Evolutionary conservation across 2,113 vertebrate genomes (phyloP), one percentile per base, ranked within the genome.

Genomic region (Murina feae): DNA sequence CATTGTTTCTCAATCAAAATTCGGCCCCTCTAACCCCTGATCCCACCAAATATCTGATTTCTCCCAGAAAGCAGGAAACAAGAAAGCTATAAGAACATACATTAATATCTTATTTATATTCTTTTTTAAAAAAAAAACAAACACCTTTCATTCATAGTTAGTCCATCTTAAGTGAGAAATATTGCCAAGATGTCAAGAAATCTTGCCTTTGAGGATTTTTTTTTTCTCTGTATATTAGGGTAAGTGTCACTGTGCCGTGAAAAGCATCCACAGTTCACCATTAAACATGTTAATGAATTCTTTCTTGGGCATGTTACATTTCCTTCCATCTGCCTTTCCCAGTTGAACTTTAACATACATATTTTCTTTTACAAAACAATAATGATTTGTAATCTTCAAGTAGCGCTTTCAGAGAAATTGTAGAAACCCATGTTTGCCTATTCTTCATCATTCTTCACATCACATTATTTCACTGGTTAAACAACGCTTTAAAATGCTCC

Each of bases 321-420:
- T 85, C 10, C 28, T 90, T 82, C n/a, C 39, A 74, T 74, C 8
- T 6, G 82, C 60, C 44, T 93, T 80, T 28, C 42, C 42, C 39
- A 42, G 79, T 25, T 91, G 2, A 63, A 91, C 71, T 65, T 95
- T 76, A 65, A 71, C 16, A 76, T 72, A 90, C 25, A 9, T 3
- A 32, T 47, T 53, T 76, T 32, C 55, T 81, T 95, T 94, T 76
- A 89, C 6, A 81, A 58, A 74, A 37, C 8, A 93, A 39, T 39
- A 49, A 83, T 92, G 44, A 81, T 63, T 58, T 93, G 32, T 93
- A 75, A 90, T 68, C 37, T 97, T 91, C 53, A 28, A 37, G 13
- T 47, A 51, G 30, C 39, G 51, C 30, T 78, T 87, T 66, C 10
- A 44, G 66, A 58, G 47, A 88, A 85, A 63, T 49, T 35, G 35